Evolutionary conservation across 2,113 vertebrate species (phyloP), one percentile per base, ranked within the genome.

Genomic region (Pteronura brasiliensis): DNA sequence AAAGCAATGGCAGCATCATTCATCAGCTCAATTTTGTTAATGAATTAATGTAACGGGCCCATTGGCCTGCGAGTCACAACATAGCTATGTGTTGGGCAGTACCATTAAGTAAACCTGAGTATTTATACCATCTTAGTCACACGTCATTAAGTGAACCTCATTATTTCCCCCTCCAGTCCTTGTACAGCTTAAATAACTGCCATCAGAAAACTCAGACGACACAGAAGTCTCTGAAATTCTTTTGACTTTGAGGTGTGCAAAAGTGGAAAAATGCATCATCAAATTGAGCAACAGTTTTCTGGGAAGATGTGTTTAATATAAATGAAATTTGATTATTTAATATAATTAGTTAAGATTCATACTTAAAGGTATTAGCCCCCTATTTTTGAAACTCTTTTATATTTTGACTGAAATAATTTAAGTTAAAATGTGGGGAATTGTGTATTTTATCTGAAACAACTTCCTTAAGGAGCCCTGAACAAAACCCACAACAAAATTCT

Each of bases 41-140:
- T 91, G 94, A 93, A 85, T 74, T 95, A 77, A 84, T 61, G 14
- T 42, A 59, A 23, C 12, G 18, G n/a, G 74, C 25, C 77, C 49
- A 25, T 11, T 76, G 92, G 34, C 39, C 81, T 23, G 12, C 2
- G 1, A 88, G 91, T 95, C 88, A 87, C 67, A 55, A 25, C 94
- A 81, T 88, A 95, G 59, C 80, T 88, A 93, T 95, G 94, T 91
- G 59, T 31, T 90, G 42, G 85, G 74, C 34, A 89, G 47, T 61
- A n/a, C 84, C 83, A 82, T 72, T 84, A 76, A 84, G 71, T 81
- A 67, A 95, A 49, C 52, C 25, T 10, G 55, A 52, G 39, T 85
- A 82, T 97, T 97, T 82, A 82, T 63, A 74, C 7, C 31, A 5
- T 63, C 81, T 95, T 92, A 95, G 90, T 94, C 95, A 97, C 87